phyloP scores from a whole-genome alignment of 1,140 invertebrate genomes.

The Ostrea denselamellosa region DNA sequence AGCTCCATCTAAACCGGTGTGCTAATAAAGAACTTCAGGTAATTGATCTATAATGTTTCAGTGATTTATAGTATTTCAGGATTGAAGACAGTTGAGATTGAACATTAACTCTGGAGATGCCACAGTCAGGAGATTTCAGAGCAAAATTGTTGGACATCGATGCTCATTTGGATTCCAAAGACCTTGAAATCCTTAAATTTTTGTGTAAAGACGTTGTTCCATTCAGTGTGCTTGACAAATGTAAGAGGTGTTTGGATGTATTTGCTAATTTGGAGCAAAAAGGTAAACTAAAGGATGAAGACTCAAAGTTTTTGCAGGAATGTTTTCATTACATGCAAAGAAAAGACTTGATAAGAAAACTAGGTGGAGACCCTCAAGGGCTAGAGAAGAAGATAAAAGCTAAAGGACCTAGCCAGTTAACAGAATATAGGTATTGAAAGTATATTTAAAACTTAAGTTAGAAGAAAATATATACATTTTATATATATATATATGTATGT shows the following conservation, averaged over 20 bases:
- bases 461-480: too few relatives aligned
- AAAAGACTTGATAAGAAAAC: slow-evolving; percentile 30
- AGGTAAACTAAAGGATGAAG: slow-evolving; percentile 17
- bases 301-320: slow-evolving; percentile 36
- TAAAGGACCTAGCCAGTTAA: slow-evolving; percentile 18
- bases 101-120: neutral
- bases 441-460: too few relatives aligned
- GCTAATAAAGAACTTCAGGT: too few relatives aligned
- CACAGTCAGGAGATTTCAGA: slow-evolving; percentile 8
- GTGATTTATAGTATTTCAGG: neutral
- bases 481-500: too few relatives aligned
- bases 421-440: slow-evolving; percentile 3
- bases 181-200: slow-evolving; percentile 18
- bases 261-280: slow-evolving; percentile 42
- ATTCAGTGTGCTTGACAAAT: slow-evolving; percentile 10
- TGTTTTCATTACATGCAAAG: slow-evolving; percentile 47
- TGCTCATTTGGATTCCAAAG: neutral
- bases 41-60: neutral
- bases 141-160: slow-evolving; percentile 30
- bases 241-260: slow-evolving; percentile 17
- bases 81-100: neutral
- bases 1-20: too few relatives aligned
- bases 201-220: slow-evolving; percentile 21
- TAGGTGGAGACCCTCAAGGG: slow-evolving; percentile 29
- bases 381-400: slow-evolving; percentile 25